phyloP scores from a whole-genome alignment of 2,888 invertebrate species.

The Ectemnius cavifrons region DNA sequence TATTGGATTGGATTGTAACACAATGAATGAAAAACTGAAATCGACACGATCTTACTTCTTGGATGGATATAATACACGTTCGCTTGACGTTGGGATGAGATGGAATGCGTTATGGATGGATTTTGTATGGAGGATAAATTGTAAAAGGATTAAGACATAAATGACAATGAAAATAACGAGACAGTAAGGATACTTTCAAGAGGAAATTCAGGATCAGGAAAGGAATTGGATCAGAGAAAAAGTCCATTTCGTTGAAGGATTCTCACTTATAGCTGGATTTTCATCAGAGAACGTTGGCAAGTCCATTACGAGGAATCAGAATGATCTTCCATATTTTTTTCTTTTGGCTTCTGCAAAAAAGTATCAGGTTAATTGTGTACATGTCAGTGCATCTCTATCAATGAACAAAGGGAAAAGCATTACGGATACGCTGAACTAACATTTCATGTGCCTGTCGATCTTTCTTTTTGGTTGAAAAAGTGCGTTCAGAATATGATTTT shows the following conservation, averaged over 20 bases:
- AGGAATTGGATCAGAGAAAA: slow-evolving; percentile 58
- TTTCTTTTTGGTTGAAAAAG: slow-evolving; percentile 18
- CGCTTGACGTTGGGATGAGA: slow-evolving; percentile 70
- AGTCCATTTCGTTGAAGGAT: slow-evolving; percentile 63
- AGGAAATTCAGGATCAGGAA: slow-evolving; percentile 70
- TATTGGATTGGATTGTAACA: slow-evolving; percentile 78
- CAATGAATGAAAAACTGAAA: slow-evolving; percentile 78
- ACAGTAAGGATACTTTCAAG: slow-evolving; percentile 62
- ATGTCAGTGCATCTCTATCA: slow-evolving; percentile 45
- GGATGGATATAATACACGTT: slow-evolving; percentile 77
- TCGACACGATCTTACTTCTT: slow-evolving; percentile 78
- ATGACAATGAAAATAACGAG: slow-evolving; percentile 60
- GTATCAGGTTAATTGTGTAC: slow-evolving; percentile 30
- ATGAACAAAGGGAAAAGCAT: slow-evolving; percentile 30
- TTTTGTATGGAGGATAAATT: slow-evolving; percentile 69
- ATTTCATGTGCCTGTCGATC: slow-evolving; percentile 33
- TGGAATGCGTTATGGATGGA: slow-evolving; percentile 70
- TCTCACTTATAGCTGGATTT: slow-evolving; percentile 64
- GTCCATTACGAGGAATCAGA: slow-evolving; percentile 62
- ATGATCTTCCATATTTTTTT: slow-evolving; percentile 48
- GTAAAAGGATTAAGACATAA: slow-evolving; percentile 66
- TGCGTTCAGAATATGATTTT: too few species aligned
- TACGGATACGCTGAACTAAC: slow-evolving; percentile 30
- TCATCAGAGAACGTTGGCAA: slow-evolving; percentile 67
- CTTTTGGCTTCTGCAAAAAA: slow-evolving; percentile 31